Conservation (phyloP, 53 echinoderm and acorn worm genomes). For the Patiria pectinifera region DNA sequence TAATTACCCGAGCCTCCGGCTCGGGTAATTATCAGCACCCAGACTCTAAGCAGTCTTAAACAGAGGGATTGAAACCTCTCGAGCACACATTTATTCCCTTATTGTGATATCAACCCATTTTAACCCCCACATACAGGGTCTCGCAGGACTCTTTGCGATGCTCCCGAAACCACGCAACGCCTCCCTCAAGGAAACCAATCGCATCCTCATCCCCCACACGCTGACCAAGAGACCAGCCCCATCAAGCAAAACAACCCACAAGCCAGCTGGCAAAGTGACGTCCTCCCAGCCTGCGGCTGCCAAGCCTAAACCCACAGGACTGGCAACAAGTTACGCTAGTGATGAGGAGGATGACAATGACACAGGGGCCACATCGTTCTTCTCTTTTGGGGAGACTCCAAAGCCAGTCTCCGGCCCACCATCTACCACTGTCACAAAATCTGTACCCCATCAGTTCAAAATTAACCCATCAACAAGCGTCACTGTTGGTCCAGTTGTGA, state of each 20-base stretch:
- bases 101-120: background rate
- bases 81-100: too few species aligned
- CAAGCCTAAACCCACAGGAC: conserved; percentile 12
- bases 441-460: background rate
- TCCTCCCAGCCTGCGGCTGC: conserved; percentile 23
- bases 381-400: conserved; percentile 40
- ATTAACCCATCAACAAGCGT: background rate
- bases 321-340: background rate
- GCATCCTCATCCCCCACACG: conserved; percentile 88
- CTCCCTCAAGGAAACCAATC: conserved; percentile 76
- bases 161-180: conserved; percentile 86
- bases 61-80: too few species aligned
- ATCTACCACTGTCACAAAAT: background rate
- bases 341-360: conserved; percentile 58
- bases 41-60: too few species aligned
- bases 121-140: conserved; percentile 43
- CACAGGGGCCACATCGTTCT: conserved; percentile 29
- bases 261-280: conserved; percentile 33
- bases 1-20: too few species aligned
- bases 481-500: background rate
- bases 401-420: background rate
- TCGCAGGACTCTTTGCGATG: conserved; percentile 80
- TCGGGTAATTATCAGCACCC: too few species aligned
- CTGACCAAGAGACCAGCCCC: conserved; percentile 77
- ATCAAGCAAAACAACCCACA: conserved; percentile 17